phyloP scores from a whole-genome alignment of 2,888 invertebrate genomes.

The Hirtodrosophila confusa region DNA sequence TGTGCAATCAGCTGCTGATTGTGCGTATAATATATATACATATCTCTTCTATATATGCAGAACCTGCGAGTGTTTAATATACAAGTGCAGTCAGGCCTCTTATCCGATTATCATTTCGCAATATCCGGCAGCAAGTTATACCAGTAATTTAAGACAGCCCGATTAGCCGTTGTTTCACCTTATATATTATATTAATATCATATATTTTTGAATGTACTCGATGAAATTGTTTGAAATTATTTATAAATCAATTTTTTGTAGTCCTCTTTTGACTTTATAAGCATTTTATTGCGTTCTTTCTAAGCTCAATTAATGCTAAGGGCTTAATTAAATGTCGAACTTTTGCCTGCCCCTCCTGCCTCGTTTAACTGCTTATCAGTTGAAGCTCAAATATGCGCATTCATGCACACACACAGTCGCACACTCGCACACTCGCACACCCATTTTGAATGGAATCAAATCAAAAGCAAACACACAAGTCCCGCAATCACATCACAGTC shows the following conservation, averaged over 20 bases:
- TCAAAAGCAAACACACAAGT: slow-evolving; percentile 51
- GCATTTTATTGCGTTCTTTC: slow-evolving; percentile 26
- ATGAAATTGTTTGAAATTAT: slow-evolving; percentile 8
- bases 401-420: slow-evolving; percentile 15
- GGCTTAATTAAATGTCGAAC: slow-evolving; percentile 49
- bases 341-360: slow-evolving; percentile 1
- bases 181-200: too few species aligned
- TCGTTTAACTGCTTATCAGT: slow-evolving; percentile 39
- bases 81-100: slow-evolving; percentile 36
- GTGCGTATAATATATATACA: slow-evolving; percentile 3
- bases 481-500: slow-evolving; percentile 61
- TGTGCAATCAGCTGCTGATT: slow-evolving; percentile 33
- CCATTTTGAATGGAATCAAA: slow-evolving; percentile 64
- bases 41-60: slow-evolving; percentile 7
- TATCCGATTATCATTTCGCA: slow-evolving; percentile 53
- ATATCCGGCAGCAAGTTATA: slow-evolving; percentile 59
- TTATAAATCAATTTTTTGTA: slow-evolving; percentile 23
- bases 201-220: too few species aligned
- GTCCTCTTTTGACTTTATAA: slow-evolving; percentile 4
- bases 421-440: slow-evolving; percentile 6
- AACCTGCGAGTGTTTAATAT: slow-evolving; percentile 5
- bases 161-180: too few species aligned
- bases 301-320: slow-evolving; percentile 37
- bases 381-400: slow-evolving; percentile 28
- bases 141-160: slow-evolving; percentile 14